These are phyloP conservation scores for Bombycilla garrulus DNA, from an alignment of 2,113 vertebrate genomes.

Conservation along the genomic window DNA sequence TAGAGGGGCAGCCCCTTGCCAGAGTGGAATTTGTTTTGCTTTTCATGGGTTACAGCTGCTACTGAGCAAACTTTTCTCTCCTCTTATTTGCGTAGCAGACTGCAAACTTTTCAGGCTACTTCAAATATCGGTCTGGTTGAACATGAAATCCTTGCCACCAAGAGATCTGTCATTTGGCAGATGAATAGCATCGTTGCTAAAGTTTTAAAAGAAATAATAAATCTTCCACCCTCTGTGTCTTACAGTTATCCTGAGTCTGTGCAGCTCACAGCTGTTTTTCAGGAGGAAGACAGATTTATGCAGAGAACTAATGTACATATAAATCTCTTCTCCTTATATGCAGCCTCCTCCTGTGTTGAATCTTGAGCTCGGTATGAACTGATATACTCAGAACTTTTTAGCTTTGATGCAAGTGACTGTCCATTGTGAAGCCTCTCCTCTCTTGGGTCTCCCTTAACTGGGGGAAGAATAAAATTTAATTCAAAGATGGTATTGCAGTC, in stretches of 20 bases:
- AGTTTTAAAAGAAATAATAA: constrained; percentile 16
- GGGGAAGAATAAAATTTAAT: background rate
- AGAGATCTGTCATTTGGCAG: background rate
- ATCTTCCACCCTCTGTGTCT: background rate
- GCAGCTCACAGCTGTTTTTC: background rate
- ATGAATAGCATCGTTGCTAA: background rate
- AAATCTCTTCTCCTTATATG: background rate
- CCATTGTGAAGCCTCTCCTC: background rate
- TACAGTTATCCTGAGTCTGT: background rate
- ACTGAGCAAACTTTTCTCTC: background rate
- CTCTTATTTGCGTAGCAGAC: background rate
- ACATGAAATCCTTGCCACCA: background rate
- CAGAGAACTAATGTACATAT: background rate
- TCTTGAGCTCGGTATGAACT: background rate
- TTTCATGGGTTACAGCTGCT: background rate
- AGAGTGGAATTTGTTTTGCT: background rate
- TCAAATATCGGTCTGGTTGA: background rate
- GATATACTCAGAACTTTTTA: background rate
- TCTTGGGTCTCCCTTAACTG: background rate
- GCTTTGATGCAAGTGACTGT: background rate
- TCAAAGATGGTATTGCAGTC: background rate
- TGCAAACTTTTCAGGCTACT: background rate
- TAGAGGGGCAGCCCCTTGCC: background rate
- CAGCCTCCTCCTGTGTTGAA: background rate
- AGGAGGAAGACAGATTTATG: background rate